A percentile compares a stretch with the other conserved stretches of the same genome.
Evolutionary conservation across 2,888 invertebrate species (phyloP).

Genomic region (Drosophila peninsularis): DNA sequence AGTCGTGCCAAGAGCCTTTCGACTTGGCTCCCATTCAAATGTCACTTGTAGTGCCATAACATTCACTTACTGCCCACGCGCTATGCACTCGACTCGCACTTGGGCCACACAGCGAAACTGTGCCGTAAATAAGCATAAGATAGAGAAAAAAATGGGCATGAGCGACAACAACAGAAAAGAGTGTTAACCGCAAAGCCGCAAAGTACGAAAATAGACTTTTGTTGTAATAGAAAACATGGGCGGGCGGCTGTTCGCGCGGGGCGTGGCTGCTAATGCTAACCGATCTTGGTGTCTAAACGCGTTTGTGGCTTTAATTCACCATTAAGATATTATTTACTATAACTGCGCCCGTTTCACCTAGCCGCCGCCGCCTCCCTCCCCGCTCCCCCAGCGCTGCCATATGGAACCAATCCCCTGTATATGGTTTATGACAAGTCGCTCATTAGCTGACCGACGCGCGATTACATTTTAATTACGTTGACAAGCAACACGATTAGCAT

Average conservation of each 20-base stretch:
- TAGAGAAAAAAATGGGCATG: neutral
- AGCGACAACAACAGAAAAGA: constrained; percentile 28
- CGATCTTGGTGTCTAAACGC: constrained; percentile 55
- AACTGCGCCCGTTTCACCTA: constrained; percentile 41
- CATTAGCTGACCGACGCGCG: constrained; percentile 64
- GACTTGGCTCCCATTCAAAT: constrained; percentile 44
- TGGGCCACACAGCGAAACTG: constrained; percentile 38
- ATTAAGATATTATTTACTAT: constrained; percentile 75
- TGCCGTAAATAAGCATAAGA: constrained; percentile 60
- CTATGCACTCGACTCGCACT: constrained; percentile 24
- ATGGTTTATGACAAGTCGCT: constrained; percentile 67
- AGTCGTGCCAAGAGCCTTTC: constrained; percentile 39
- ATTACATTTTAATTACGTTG: constrained; percentile 79
- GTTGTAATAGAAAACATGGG: constrained; percentile 42
- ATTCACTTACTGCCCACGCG: constrained; percentile 54
- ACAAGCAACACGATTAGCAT: constrained; percentile 73
- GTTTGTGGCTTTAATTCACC: constrained; percentile 77
- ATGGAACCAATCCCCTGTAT: constrained; percentile 9
- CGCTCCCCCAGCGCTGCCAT: neutral
- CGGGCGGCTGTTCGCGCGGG: neutral
- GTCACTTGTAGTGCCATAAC: constrained; percentile 55
- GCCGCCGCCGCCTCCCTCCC: neutral
- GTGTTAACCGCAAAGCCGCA: constrained; percentile 65
- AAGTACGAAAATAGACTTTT: constrained; percentile 56
- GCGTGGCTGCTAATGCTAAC: constrained; percentile 23